Evolutionary conservation across 2,113 vertebrate genomes (phyloP).

Genomic region (Orycteropus afer): DNA sequence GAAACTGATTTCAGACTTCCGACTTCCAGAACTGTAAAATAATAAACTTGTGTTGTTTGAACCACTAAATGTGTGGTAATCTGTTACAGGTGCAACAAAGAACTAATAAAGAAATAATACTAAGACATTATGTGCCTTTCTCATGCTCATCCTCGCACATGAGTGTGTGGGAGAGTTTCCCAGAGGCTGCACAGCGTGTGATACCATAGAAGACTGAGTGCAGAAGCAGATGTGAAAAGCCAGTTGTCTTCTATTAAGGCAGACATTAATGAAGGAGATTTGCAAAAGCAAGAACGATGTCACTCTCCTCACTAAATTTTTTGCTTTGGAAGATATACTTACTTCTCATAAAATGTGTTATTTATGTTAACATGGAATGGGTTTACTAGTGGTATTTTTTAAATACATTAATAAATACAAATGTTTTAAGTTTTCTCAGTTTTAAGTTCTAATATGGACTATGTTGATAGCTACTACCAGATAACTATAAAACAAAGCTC

Average conservation of each 20-base stretch:
- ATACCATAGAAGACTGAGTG: neutral
- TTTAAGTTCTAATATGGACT: neutral
- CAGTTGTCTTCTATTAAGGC: neutral
- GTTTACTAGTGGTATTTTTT: neutral
- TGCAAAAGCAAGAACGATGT: neutral
- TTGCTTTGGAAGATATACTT: neutral
- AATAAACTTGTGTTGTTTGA: neutral
- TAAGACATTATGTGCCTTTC: neutral
- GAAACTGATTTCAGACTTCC: neutral
- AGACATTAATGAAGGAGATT: neutral
- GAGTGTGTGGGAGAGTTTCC: neutral
- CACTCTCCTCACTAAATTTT: neutral
- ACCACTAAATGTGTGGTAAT: neutral
- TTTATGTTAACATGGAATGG: neutral
- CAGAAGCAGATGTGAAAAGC: neutral
- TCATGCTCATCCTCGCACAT: neutral
- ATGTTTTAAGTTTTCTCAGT: neutral
- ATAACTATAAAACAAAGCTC: neutral
- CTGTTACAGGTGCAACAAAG: neutral
- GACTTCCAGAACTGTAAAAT: neutral
- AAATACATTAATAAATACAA: neutral
- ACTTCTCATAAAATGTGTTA: conserved; percentile 23
- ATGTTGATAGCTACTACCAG: neutral
- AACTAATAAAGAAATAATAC: neutral
- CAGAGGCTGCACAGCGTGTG: neutral